phyloP scores from a whole-genome alignment of 2,113 vertebrate genomes.

The Colius striatus region DNA sequence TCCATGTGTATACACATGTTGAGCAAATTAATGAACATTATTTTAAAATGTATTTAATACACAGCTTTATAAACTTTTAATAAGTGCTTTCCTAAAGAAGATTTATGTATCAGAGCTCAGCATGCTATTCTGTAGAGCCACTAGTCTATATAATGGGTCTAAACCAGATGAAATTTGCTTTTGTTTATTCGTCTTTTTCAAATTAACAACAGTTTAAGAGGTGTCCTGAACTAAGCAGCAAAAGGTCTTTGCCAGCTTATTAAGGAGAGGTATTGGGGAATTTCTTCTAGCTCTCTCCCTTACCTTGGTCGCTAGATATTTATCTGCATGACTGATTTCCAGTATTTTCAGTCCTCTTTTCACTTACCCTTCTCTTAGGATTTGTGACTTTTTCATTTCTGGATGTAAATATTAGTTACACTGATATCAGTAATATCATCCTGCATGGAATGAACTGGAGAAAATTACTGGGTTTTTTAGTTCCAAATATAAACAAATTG shows the following conservation, averaged over 20 bases:
- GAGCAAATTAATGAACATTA: not conserved
- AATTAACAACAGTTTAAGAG: not conserved
- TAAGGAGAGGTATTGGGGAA: not conserved
- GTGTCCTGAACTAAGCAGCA: not conserved
- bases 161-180: not conserved
- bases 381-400: not conserved
- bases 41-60: not conserved
- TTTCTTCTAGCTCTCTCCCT: not conserved
- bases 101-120: not conserved
- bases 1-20: not conserved
- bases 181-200: not conserved
- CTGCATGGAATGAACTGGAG: not conserved
- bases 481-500: not conserved
- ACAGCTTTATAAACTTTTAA: not conserved
- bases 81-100: not conserved
- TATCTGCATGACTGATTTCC: not conserved
- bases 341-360: not conserved
- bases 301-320: not conserved
- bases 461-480: not conserved
- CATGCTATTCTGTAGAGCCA: not conserved
- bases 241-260: not conserved
- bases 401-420: not conserved
- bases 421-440: not conserved
- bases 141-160: not conserved
- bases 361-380: not conserved